phyloP scores from a whole-genome alignment of 92 coral and sea anemone genomes.

The Montipora capitata region DNA sequence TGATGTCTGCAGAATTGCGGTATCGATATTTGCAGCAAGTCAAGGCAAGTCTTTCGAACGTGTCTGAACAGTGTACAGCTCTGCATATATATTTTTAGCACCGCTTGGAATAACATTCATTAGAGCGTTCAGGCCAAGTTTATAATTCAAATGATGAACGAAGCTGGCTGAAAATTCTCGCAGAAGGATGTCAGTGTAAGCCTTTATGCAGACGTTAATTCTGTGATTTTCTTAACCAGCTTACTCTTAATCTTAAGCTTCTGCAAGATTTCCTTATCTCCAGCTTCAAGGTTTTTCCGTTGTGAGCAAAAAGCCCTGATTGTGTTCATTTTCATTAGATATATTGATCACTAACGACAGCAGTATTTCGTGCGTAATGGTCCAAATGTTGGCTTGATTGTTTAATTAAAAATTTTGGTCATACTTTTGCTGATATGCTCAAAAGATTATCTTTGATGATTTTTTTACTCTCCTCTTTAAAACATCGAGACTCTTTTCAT shows the following conservation, averaged over 20 bases:
- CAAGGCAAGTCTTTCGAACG: slow-evolving; percentile 27
- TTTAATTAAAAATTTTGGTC: not conserved
- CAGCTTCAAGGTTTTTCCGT: not conserved
- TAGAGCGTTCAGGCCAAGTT: slow-evolving; percentile 10
- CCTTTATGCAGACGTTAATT: not conserved
- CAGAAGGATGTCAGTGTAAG: slow-evolving; percentile 10
- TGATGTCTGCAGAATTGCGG: slow-evolving; percentile 11
- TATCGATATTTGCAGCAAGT: slow-evolving; percentile 25
- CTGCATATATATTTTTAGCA: not conserved
- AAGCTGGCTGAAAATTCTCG: not conserved
- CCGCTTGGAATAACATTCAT: slow-evolving; percentile 18
- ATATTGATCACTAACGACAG: not conserved
- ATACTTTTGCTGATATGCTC: not conserved
- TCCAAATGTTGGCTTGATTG: not conserved
- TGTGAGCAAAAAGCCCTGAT: not conserved
- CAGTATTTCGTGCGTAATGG: too few species aligned
- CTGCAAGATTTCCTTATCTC: not conserved
- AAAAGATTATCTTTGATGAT: not conserved
- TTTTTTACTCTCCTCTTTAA: not conserved
- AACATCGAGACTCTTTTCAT: not conserved
- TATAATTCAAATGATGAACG: not conserved
- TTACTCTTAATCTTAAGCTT: too few species aligned
- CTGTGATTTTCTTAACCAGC: not conserved
- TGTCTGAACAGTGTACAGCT: slow-evolving; percentile 32
- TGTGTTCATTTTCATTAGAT: not conserved